Evolutionary conservation across 1,140 invertebrate genomes (phyloP).

Genomic region (Drosophila mojavensis): DNA sequence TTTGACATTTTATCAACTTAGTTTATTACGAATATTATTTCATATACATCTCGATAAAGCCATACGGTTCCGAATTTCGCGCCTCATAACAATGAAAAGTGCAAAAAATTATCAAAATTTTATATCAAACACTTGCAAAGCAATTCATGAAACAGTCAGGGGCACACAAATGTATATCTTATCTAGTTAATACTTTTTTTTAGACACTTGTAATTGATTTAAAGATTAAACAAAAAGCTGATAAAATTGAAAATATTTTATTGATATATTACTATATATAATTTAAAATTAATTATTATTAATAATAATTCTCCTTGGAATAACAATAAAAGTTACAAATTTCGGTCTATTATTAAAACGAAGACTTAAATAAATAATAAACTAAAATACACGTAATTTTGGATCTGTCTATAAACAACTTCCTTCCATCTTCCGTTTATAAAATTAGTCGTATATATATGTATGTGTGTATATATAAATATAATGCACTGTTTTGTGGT

Average conservation of each 20-base stretch:
- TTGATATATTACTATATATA: slow-evolving; percentile 2
- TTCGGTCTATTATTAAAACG: slow-evolving; percentile 44
- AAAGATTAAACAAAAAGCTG: too few relatives aligned
- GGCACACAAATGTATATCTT: too few relatives aligned
- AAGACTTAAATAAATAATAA: slow-evolving; percentile 48
- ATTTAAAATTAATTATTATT: slow-evolving; percentile 16
- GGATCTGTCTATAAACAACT: slow-evolving; percentile 1
- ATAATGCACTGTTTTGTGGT: slow-evolving; percentile 3
- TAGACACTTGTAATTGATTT: too few relatives aligned
- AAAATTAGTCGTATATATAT: slow-evolving; percentile 21
- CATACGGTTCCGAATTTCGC: too few relatives aligned
- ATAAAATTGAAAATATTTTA: slow-evolving; percentile 25
- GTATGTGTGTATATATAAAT: not conserved
- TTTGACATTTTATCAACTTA: too few relatives aligned
- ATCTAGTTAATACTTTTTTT: too few relatives aligned
- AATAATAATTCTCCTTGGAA: not conserved
- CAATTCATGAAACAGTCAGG: too few relatives aligned
- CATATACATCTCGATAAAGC: too few relatives aligned
- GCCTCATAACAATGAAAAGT: too few relatives aligned
- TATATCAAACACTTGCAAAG: too few relatives aligned
- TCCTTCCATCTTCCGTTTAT: slow-evolving; percentile 8
- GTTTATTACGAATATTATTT: too few relatives aligned
- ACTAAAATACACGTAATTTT: slow-evolving; percentile 37
- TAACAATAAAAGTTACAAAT: slow-evolving; percentile 26
- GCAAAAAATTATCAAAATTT: too few relatives aligned